These are phyloP conservation scores for Tetrax tetrax DNA, from an alignment of 2,113 vertebrate species.

Conservation along the genomic window DNA sequence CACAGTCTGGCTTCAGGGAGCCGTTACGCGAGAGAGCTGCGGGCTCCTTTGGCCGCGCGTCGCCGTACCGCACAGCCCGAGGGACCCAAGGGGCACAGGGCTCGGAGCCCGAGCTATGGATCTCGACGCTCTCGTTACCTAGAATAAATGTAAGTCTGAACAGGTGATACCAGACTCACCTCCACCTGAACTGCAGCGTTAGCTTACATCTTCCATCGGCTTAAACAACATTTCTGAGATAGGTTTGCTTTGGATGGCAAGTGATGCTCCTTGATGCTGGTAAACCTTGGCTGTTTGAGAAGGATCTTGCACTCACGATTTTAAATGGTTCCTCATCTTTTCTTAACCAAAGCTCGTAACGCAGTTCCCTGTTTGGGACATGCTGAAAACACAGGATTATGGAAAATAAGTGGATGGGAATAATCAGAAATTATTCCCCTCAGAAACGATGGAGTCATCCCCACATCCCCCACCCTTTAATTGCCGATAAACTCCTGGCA, in stretches of 20 bases:
- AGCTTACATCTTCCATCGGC: background rate
- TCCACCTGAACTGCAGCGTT: background rate
- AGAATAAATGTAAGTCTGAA: background rate
- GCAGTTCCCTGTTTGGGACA: background rate
- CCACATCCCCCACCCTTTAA: background rate
- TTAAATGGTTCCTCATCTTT: background rate
- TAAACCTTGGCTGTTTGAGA: background rate
- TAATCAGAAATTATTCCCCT: background rate
- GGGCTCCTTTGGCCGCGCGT: background rate
- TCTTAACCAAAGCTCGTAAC: background rate
- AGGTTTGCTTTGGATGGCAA: background rate
- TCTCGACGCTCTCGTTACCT: accelerated
- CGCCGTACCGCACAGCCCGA: accelerated
- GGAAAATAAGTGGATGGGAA: background rate
- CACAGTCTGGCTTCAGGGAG: background rate
- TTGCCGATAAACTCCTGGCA: background rate
- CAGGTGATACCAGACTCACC: background rate
- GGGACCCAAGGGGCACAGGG: accelerated
- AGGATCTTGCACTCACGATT: background rate
- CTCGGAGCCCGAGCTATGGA: accelerated
- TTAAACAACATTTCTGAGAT: background rate
- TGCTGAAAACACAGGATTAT: background rate
- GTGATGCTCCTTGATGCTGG: background rate
- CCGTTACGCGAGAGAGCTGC: background rate
- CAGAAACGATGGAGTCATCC: background rate